Conservation (phyloP, 2,113 vertebrate species). For the Arenaria interpres region DNA sequence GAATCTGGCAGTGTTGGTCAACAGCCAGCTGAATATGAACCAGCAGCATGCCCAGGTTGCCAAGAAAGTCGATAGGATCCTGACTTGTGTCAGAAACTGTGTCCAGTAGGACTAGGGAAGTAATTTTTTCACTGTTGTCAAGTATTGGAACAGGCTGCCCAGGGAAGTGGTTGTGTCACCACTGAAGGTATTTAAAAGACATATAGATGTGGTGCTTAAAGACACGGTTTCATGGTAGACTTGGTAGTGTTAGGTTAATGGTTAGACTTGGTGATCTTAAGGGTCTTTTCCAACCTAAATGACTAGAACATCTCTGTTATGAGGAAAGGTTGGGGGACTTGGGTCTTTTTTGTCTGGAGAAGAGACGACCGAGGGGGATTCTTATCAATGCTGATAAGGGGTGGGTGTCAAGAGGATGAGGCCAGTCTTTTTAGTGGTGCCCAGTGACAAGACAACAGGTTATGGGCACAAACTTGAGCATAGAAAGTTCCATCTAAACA, state of each 20-base stretch:
- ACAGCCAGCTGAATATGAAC: neutral
- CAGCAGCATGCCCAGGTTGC: neutral
- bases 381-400: too few species aligned
- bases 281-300: neutral
- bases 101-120: neutral
- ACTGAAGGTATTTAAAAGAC: neutral
- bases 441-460: too few species aligned
- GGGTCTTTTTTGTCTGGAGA: too few species aligned
- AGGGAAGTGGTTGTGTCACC: neutral
- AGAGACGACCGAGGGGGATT: too few species aligned
- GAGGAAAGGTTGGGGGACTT: too few species aligned
- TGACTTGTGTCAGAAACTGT: neutral
- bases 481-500: too few species aligned
- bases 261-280: neutral
- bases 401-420: too few species aligned
- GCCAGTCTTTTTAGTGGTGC: too few species aligned
- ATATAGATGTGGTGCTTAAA: rapidly evolving
- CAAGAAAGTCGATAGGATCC: neutral
- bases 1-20: neutral
- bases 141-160: neutral
- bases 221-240: neutral
- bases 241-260: neutral
- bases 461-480: too few species aligned
- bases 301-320: too few species aligned
- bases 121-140: rapidly evolving